phyloP scores from a whole-genome alignment of 2,797 vertebrate genomes.

The Allochrocebus solatus region DNA sequence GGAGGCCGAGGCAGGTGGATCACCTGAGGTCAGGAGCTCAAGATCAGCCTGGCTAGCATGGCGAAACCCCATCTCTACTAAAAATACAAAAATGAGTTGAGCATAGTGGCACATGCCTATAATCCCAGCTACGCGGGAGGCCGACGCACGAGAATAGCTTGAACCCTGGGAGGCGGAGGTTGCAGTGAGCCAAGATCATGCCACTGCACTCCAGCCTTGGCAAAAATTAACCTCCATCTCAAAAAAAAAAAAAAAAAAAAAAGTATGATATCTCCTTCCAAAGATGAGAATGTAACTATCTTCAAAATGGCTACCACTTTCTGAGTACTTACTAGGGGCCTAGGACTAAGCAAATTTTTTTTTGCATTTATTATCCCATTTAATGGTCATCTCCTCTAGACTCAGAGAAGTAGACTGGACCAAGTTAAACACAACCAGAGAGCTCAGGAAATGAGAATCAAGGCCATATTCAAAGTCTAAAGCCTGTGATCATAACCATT shows the following conservation, averaged over 20 bases:
- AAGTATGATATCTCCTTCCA: neutral
- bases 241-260: neutral
- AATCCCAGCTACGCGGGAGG: neutral
- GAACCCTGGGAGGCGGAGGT: neutral
- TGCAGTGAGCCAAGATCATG: neutral
- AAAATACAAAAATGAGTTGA: neutral
- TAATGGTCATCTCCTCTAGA: neutral
- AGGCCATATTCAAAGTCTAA: neutral
- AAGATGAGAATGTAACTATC: neutral
- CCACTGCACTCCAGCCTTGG: neutral
- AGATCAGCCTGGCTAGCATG: neutral
- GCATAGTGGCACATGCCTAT: neutral
- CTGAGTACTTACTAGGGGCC: neutral
- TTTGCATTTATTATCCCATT: neutral
- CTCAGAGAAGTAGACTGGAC: neutral
- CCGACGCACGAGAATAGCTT: neutral
- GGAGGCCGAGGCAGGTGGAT: neutral
- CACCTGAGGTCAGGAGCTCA: neutral
- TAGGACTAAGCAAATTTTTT: neutral
- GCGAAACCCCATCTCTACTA: neutral
- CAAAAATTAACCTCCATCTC: neutral
- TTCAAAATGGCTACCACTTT: constrained; percentile 16
- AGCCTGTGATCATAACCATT: neutral
- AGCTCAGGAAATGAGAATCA: neutral
- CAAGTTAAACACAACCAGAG: neutral